A percentile compares a stretch with the other conserved stretches of the same genome.
Evolutionary conservation across 92 coral and sea anemone species (phyloP).

Genomic region (Palythoa grandis): DNA sequence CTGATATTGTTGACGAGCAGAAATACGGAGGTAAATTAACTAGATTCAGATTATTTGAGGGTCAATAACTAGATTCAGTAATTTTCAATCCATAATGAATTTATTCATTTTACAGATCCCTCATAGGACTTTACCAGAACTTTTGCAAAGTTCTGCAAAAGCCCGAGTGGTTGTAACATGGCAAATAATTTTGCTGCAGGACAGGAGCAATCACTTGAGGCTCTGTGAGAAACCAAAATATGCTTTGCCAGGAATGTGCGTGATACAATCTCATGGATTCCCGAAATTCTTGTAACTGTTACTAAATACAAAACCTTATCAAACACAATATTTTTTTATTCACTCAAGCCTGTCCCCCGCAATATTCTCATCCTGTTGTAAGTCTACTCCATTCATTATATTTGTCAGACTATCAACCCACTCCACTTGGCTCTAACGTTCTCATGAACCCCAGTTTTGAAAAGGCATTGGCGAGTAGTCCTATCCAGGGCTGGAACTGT

Average conservation of each 20-base stretch:
- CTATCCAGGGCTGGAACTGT: slow-evolving; percentile 82
- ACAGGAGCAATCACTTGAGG: not conserved
- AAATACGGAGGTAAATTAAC: slow-evolving; percentile 66
- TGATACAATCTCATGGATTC: not conserved
- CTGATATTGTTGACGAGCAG: slow-evolving; percentile 66
- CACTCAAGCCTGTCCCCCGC: not conserved
- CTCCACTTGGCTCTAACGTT: slow-evolving; percentile 68
- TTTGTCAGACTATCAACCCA: slow-evolving; percentile 58
- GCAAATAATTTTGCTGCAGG: not conserved
- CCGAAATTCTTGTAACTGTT: not conserved
- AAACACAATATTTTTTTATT: not conserved
- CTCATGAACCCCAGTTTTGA: slow-evolving; percentile 85
- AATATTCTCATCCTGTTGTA: not conserved
- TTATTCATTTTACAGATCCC: too few species aligned
- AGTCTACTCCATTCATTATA: not conserved
- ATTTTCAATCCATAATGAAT: too few species aligned
- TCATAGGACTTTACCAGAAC: not conserved
- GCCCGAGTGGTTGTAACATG: not conserved
- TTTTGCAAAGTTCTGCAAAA: not conserved
- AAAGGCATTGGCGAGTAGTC: slow-evolving; percentile 58
- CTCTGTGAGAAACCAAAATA: too few species aligned
- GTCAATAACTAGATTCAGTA: too few species aligned
- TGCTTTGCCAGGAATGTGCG: not conserved
- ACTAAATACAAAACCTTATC: not conserved
- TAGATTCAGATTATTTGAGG: not conserved